Percentiles rank a stretch among this genome's conserved stretches.
Conservation (phyloP, 2,797 vertebrate species). For the Gila robusta region DNA sequence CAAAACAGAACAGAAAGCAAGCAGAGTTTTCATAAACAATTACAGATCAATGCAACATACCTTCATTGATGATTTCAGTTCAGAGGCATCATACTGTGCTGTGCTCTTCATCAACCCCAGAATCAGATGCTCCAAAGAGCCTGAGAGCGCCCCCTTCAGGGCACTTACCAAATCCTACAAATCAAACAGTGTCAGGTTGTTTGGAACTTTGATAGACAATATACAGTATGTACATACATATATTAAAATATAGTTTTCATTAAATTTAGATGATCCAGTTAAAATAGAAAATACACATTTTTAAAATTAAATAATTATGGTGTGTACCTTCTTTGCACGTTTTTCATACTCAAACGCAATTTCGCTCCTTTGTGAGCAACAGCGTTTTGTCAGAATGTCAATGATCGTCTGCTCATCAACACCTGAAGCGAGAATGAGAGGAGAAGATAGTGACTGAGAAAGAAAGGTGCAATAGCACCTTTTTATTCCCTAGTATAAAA, state of each 20-base stretch:
- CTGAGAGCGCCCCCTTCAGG: conserved; percentile 91
- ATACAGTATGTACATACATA: not conserved
- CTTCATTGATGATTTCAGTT: conserved; percentile 92
- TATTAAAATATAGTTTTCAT: not conserved
- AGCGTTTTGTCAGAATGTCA: conserved; percentile 91
- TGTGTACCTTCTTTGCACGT: conserved; percentile 89
- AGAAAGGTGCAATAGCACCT: not conserved
- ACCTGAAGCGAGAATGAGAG: conserved; percentile 74
- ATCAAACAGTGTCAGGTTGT: not conserved
- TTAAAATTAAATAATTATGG: not conserved
- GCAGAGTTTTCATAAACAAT: not conserved
- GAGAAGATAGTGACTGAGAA: not conserved
- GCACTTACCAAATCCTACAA: conserved; percentile 82
- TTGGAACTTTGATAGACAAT: not conserved
- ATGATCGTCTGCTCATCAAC: conserved; percentile 96
- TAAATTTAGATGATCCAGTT: not conserved
- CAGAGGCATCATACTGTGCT: conserved; percentile 89
- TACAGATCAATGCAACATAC: conserved; percentile 71
- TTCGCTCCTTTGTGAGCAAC: conserved; percentile 90
- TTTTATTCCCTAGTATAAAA: conserved; percentile 29
- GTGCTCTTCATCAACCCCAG: conserved; percentile 94
- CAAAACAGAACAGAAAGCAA: not conserved
- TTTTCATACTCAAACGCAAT: conserved; percentile 94
- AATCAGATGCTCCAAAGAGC: conserved; percentile 89
- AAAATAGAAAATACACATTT: not conserved